Conservation (phyloP, 2,113 vertebrate genomes). For the Tragulus kanchil region DNA sequence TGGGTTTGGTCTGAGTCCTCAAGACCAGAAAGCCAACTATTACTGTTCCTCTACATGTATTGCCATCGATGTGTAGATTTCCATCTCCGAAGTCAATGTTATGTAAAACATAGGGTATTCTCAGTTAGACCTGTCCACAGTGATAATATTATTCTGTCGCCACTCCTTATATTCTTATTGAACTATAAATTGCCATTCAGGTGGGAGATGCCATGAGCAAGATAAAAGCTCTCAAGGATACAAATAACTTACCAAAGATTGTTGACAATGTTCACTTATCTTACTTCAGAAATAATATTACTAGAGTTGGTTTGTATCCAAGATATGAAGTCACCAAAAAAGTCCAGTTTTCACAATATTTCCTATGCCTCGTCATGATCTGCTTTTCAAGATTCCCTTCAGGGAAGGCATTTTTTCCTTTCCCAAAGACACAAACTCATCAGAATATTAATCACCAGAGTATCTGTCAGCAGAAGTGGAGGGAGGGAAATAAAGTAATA, state of each 20-base stretch:
- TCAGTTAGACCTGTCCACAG: background rate
- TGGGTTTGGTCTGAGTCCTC: background rate
- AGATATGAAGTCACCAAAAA: background rate
- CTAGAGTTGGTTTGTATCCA: constrained; percentile 27
- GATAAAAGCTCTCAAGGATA: background rate
- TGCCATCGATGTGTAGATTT: background rate
- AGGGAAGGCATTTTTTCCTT: constrained; percentile 13
- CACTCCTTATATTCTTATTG: background rate
- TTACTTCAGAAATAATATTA: constrained; percentile 58
- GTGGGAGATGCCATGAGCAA: background rate
- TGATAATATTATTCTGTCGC: background rate
- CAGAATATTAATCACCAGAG: constrained; percentile 58
- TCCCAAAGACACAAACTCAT: constrained; percentile 50
- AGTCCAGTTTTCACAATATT: constrained; percentile 50
- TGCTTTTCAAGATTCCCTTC: background rate
- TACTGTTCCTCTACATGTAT: background rate
- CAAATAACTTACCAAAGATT: background rate
- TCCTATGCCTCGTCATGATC: background rate
- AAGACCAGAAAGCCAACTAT: background rate
- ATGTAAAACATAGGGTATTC: background rate
- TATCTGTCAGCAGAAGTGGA: constrained; percentile 58
- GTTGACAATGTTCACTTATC: constrained; percentile 26
- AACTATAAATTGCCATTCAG: background rate
- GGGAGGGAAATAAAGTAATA: constrained; percentile 36
- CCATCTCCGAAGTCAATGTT: background rate